A percentile compares a stretch with the other conserved stretches of the same genome.
phyloP scores from a whole-genome alignment of 2,113 vertebrate species.

The Patagioenas fasciata region DNA sequence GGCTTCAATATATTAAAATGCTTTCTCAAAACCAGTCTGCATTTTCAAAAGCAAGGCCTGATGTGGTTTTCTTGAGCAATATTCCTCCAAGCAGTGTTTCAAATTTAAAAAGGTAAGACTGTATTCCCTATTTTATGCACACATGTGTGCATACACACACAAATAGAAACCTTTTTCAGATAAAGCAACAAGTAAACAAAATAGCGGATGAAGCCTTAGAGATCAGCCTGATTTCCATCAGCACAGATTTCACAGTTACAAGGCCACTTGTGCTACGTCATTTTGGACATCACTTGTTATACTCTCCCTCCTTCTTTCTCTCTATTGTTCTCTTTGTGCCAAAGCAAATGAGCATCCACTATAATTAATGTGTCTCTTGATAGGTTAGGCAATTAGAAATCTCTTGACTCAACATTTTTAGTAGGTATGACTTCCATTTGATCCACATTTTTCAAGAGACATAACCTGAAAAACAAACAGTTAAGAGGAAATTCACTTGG shows the following conservation, averaged over 20 bases:
- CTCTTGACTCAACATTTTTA: not conserved
- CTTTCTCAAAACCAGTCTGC: constrained; percentile 34
- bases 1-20: constrained; percentile 44
- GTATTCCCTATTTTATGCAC: not conserved
- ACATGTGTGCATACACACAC: not conserved
- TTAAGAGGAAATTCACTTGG: not conserved
- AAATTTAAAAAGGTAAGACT: constrained; percentile 23
- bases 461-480: not conserved
- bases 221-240: not conserved
- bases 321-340: not conserved
- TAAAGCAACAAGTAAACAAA: not conserved
- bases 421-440: not conserved
- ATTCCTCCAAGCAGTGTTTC: constrained; percentile 33
- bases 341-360: constrained; percentile 42
- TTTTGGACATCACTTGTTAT: not conserved
- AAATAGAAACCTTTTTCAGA: not conserved
- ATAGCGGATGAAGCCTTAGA: not conserved
- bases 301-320: not conserved
- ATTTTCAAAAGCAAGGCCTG: constrained; percentile 35
- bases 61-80: constrained; percentile 61
- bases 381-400: constrained; percentile 42
- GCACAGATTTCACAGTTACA: not conserved
- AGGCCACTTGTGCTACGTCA: not conserved
- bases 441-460: constrained; percentile 1
- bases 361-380: not conserved